Percentiles rank a stretch among this genome's conserved stretches.
These are phyloP conservation scores for Tenebrosternarchus preto DNA, from an alignment of 2,113 vertebrate species.

Conservation along the genomic window DNA sequence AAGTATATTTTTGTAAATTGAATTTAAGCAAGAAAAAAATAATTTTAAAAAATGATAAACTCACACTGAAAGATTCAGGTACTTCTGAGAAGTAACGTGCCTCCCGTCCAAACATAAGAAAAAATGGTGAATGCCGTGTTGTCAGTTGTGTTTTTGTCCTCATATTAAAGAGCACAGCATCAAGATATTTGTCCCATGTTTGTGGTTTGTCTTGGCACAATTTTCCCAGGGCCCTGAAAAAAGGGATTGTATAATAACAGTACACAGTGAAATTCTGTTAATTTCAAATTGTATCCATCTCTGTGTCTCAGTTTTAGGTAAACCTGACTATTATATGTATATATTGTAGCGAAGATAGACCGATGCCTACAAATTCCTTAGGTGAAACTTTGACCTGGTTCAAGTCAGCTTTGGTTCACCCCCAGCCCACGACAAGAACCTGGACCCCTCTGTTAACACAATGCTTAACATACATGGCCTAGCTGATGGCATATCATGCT, in stretches of 20 bases:
- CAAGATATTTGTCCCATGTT: background rate
- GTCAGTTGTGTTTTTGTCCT: background rate
- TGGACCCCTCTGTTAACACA: no score
- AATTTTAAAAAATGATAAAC: background rate
- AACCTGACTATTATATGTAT: no score
- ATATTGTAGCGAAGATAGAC: no score
- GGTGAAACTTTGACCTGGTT: no score
- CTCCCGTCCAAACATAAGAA: background rate
- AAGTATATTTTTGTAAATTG: background rate
- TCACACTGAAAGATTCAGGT: slow-evolving; percentile 5
- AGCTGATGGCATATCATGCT: no score
- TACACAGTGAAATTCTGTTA: no score
- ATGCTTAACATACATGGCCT: no score
- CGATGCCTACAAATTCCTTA: no score
- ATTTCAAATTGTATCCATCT: no score
- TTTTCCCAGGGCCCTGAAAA: background rate
- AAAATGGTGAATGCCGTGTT: background rate
- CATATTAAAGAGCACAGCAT: background rate
- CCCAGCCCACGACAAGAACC: no score
- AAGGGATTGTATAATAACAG: background rate
- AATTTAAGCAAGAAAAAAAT: background rate
- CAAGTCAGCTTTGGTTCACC: no score
- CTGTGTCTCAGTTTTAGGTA: no score
- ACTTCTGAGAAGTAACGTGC: background rate
- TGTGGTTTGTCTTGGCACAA: background rate